Conservation (phyloP, 2,888 invertebrate species). For the Criorhina ranunculi region DNA sequence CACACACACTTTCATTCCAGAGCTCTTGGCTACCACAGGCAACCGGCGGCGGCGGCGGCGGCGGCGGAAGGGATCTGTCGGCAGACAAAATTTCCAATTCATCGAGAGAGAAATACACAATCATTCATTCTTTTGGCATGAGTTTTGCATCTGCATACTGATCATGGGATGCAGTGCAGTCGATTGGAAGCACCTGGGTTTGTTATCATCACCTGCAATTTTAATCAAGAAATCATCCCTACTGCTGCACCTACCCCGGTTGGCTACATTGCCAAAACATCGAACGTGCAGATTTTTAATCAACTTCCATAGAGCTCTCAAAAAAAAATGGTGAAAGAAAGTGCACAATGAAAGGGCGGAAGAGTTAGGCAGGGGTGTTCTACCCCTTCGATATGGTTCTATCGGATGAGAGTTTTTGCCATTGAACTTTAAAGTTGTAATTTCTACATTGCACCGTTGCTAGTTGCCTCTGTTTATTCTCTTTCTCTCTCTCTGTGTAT, state of each 20-base stretch:
- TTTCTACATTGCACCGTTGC: too few species aligned
- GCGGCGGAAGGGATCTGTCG: slow-evolving; percentile 9
- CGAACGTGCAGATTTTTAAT: slow-evolving; percentile 73
- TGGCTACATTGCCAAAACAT: slow-evolving; percentile 11
- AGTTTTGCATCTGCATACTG: slow-evolving; percentile 44
- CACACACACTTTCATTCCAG: background rate
- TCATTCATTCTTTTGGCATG: slow-evolving; percentile 36
- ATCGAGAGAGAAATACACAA: slow-evolving; percentile 17
- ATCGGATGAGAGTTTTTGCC: slow-evolving; percentile 34
- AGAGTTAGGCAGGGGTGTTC: too few species aligned
- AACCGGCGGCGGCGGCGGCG: too few species aligned
- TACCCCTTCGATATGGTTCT: slow-evolving; percentile 7
- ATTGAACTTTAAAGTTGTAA: background rate
- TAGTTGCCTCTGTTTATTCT: too few species aligned
- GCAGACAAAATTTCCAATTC: slow-evolving; percentile 51
- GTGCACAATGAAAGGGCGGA: background rate
- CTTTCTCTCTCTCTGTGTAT: background rate
- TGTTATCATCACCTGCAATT: slow-evolving; percentile 75
- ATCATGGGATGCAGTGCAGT: slow-evolving; percentile 32
- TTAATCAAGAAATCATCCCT: slow-evolving; percentile 74
- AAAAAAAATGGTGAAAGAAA: slow-evolving; percentile 22
- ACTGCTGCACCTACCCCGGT: slow-evolving; percentile 9
- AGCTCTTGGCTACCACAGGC: background rate
- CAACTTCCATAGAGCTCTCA: slow-evolving; percentile 49
- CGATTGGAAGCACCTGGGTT: slow-evolving; percentile 57